Evolutionary conservation across 2,888 invertebrate genomes (phyloP), one percentile per base, ranked within the genome.

Genomic region (Rapana venosa): DNA sequence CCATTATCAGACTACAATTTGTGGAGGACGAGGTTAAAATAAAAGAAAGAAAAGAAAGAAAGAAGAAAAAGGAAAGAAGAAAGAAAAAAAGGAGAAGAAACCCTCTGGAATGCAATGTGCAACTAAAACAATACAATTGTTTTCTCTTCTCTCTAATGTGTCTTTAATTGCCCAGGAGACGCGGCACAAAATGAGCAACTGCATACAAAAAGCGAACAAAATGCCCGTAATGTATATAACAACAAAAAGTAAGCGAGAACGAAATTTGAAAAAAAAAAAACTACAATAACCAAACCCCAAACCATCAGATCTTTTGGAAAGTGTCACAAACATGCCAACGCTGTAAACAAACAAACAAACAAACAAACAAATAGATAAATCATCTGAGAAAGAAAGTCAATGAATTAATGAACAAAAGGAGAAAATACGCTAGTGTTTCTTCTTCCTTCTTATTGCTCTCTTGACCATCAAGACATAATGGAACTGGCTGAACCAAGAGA

Each of bases 91-190:
- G n/a, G n/a, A n/a, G n/a, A n/a, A n/a, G n/a, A n/a, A n/a, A n/a
- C n/a, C n/a, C 47, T 8, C 47, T 47, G 47, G 47, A 47, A 47
- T 47, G 47, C 47, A 47, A n/a, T 47, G 47, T 47, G 47, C 47
- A 47, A 8, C 47, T 47, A 47, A 47, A 47, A 47, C 47, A 47
- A 47, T 47, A 47, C 4, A 47, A 47, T 47, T 47, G 47, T 47
- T 47, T 47, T 8, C 74, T 74, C 20, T 32, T 79, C 32, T 79
- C 77, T 79, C 84, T 84, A 22, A 66, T 88, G 36, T 61, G 26
- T 66, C 84, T 88, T 58, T 35, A 36, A 88, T 66, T 47, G 47
- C 20, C 58, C 79, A 6, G 26, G 22, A 17, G 90, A n/a, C 35
- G 36, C 6, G 8, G 88, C 35, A 22, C 74, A 84, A 87, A 77